Percentiles rank a stretch among this genome's conserved stretches.
Evolutionary conservation across 2,113 vertebrate genomes (phyloP).

Genomic region (Hemicordylus capensis): DNA sequence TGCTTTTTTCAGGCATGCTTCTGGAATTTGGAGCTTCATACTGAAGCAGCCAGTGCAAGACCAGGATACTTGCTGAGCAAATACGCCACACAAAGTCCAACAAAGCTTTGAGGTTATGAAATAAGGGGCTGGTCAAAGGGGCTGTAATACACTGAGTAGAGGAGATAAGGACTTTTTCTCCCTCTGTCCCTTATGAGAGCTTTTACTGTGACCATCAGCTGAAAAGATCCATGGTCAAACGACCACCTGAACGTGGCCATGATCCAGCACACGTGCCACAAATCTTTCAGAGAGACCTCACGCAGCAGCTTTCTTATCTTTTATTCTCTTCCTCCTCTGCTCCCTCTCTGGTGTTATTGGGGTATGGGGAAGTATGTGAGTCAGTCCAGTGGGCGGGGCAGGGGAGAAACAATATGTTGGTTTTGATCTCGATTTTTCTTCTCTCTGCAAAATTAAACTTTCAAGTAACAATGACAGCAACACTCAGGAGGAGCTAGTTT

Average conservation of each 20-base stretch:
- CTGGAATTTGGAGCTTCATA: neutral
- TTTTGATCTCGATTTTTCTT: neutral
- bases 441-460: neutral
- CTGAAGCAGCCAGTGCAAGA: neutral
- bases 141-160: neutral
- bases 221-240: neutral
- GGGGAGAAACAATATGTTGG: neutral
- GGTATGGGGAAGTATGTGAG: neutral
- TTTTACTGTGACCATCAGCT: neutral
- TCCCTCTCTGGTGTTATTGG: neutral
- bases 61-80: neutral
- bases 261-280: neutral
- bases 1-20: too few relatives aligned
- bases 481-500: neutral
- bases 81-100: neutral
- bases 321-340: fast-evolving
- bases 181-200: neutral
- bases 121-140: neutral
- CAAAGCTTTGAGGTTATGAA: neutral
- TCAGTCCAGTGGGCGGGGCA: neutral
- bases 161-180: neutral
- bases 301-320: neutral
- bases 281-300: neutral
- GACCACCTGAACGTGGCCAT: neutral
- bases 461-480: neutral